These are phyloP conservation scores for Scaptomyza caliginosa DNA, from an alignment of 2,888 invertebrate genomes.

Conservation along the genomic window DNA sequence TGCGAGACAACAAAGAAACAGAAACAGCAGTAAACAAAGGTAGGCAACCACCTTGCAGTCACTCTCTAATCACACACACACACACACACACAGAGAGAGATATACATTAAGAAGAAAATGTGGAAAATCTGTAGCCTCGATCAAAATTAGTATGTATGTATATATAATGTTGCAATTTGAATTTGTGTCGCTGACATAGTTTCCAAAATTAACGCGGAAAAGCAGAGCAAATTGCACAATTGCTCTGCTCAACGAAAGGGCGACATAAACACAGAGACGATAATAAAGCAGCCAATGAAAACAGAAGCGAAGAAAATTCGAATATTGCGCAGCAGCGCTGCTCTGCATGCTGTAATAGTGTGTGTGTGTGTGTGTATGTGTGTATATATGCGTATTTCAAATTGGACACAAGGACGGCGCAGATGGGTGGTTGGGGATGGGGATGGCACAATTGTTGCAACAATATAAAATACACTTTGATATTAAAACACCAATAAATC, in stretches of 20 bases:
- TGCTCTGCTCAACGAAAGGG: slow-evolving; percentile 39
- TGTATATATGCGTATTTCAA: slow-evolving; percentile 37
- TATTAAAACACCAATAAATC: slow-evolving; percentile 11
- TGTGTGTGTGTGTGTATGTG: background rate
- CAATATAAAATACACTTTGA: slow-evolving; percentile 1
- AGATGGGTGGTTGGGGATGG: slow-evolving; percentile 28
- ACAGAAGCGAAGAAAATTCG: slow-evolving; percentile 60
- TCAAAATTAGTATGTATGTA: background rate
- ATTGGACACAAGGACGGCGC: slow-evolving; percentile 69
- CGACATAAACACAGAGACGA: slow-evolving; percentile 67
- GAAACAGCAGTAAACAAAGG: slow-evolving; percentile 12
- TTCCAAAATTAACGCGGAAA: slow-evolving; percentile 59
- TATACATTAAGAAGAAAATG: background rate
- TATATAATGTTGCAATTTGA: slow-evolving; percentile 36
- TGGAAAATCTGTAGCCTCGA: slow-evolving; percentile 4
- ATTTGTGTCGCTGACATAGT: slow-evolving; percentile 53
- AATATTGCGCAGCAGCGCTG: slow-evolving; percentile 67
- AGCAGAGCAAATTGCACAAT: slow-evolving; percentile 63
- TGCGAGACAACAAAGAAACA: slow-evolving; percentile 43
- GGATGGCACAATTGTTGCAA: slow-evolving; percentile 34
- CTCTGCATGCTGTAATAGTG: slow-evolving; percentile 12
- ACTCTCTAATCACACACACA: slow-evolving; percentile 5
- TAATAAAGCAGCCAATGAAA: slow-evolving; percentile 69
- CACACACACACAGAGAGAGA: background rate
- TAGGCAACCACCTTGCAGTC: slow-evolving; percentile 34